Conservation (phyloP, 37 sponge, comb jelly and placozoan genomes). For the Tethya wilhelma region DNA sequence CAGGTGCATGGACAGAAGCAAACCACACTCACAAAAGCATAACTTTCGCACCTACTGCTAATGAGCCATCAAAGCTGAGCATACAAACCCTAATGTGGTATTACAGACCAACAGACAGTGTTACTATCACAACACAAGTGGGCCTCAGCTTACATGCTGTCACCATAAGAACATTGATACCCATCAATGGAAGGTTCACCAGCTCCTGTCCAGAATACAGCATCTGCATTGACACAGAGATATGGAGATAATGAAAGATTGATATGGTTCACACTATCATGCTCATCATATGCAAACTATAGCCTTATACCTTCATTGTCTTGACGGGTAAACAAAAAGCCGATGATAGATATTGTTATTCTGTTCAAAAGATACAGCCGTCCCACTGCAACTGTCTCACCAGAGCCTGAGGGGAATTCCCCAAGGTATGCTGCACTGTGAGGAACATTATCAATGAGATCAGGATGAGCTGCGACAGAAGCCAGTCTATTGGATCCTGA, state of each 20-base stretch:
- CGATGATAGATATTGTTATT: not conserved
- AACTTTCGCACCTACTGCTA: too few species aligned
- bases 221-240: not conserved
- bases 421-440: not conserved
- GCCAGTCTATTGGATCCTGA: not conserved
- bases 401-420: not conserved
- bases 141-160: not conserved
- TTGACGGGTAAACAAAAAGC: not conserved
- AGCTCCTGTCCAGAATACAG: not conserved
- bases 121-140: not conserved
- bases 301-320: not conserved
- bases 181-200: not conserved
- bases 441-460: not conserved
- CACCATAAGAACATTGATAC: not conserved
- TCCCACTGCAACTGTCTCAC: not conserved
- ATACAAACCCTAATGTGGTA: too few species aligned
- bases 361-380: slow-evolving; percentile 5
- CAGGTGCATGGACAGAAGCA: not conserved
- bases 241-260: not conserved
- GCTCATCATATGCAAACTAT: too few species aligned
- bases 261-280: not conserved
- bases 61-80: too few species aligned
- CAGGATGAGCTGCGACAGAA: not conserved
- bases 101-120: too few species aligned
- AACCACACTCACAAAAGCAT: not conserved